phyloP scores from a whole-genome alignment of 2,113 vertebrate genomes.

The Calyptommatus sinebrachiatus region DNA sequence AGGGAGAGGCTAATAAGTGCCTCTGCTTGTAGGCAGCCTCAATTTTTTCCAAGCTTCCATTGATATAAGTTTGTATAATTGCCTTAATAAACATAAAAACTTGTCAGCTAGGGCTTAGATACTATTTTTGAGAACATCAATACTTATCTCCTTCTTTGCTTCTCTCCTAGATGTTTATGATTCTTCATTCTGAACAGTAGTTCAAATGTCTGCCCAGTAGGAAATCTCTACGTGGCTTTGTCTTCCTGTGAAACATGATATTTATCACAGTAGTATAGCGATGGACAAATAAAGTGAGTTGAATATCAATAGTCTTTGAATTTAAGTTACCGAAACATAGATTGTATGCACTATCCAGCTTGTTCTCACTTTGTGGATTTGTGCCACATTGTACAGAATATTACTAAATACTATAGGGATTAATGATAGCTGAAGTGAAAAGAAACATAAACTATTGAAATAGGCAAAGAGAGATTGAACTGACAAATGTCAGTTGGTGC shows the following conservation, averaged over 20 bases:
- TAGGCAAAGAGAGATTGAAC: not conserved
- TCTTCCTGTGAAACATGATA: not conserved
- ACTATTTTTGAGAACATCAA: not conserved
- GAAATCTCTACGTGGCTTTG: not conserved
- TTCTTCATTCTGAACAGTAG: not conserved
- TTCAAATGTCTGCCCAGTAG: not conserved
- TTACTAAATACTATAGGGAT: not conserved
- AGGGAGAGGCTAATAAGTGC: no score
- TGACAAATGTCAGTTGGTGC: slow-evolving; percentile 20
- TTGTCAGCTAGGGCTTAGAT: not conserved
- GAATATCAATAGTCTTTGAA: not conserved
- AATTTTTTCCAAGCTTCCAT: no score
- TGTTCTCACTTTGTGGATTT: not conserved
- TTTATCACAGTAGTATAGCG: not conserved
- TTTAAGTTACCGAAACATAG: not conserved
- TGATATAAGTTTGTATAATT: no score
- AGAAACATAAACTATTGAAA: not conserved
- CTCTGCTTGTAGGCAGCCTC: no score
- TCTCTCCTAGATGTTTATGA: not conserved
- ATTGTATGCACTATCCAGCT: not conserved
- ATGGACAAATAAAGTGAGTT: not conserved
- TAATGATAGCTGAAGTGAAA: slow-evolving; percentile 7
- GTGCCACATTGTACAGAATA: not conserved
- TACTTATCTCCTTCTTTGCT: not conserved
- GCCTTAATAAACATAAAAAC: not conserved